phyloP scores from a whole-genome alignment of 35 echinoderm and acorn worm species.

The Apostichopus californicus region DNA sequence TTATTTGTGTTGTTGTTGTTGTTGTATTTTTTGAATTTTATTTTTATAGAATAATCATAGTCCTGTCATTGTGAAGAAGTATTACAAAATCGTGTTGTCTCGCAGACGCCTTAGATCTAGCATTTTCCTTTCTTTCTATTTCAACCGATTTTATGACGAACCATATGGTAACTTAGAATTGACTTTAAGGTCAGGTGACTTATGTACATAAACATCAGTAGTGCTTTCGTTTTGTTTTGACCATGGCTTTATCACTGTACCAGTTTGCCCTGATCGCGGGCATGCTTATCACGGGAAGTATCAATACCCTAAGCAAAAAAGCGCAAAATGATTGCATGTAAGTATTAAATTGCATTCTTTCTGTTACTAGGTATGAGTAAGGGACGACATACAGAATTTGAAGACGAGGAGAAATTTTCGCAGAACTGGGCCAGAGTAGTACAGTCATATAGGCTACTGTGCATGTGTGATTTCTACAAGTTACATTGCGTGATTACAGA shows the following conservation, averaged over 20 bases:
- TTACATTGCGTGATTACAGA: too few relatives aligned
- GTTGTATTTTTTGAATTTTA: too few relatives aligned
- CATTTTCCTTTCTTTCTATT: neutral
- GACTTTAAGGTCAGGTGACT: neutral
- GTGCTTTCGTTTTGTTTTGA: neutral
- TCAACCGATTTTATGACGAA: neutral
- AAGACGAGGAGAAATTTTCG: too few relatives aligned
- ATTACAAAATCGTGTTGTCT: too few relatives aligned
- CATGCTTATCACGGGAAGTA: slow-evolving; percentile 90
- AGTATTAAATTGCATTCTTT: slow-evolving; percentile 6
- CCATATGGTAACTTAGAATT: neutral
- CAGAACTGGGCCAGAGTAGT: too few relatives aligned
- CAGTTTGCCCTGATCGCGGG: slow-evolving; percentile 68
- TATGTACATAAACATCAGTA: neutral
- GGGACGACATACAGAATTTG: too few relatives aligned
- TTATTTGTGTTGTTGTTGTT: too few relatives aligned
- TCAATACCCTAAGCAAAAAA: slow-evolving; percentile 84
- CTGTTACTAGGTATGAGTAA: too few relatives aligned
- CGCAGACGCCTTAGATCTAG: neutral
- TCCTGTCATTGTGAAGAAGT: too few relatives aligned
- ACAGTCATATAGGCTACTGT: too few relatives aligned
- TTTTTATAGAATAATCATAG: too few relatives aligned
- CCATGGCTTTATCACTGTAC: slow-evolving; percentile 62
- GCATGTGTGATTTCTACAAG: too few relatives aligned
- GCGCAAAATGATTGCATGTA: slow-evolving; percentile 83